These are phyloP conservation scores for Hypselothyrea guttata DNA, from an alignment of 2,888 invertebrate genomes.

Conservation along the genomic window DNA sequence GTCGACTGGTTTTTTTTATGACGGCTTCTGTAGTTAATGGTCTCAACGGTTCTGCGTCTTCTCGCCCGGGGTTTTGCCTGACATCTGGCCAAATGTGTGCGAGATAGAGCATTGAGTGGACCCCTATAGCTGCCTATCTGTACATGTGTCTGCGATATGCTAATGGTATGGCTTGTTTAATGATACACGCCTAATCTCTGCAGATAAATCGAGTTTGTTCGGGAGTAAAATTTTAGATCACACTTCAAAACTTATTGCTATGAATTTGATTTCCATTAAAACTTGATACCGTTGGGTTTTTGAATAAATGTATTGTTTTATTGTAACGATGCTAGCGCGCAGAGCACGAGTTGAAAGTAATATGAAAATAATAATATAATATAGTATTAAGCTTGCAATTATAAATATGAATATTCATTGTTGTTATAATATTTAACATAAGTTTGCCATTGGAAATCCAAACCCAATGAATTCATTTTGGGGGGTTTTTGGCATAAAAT, in stretches of 20 bases:
- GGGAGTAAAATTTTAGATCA: too few relatives aligned
- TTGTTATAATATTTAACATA: constrained; percentile 39
- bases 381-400: constrained; percentile 14
- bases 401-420: constrained; percentile 23
- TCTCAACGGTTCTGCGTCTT: constrained; percentile 10
- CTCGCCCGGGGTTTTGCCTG: constrained; percentile 30
- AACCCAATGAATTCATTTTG: too few relatives aligned
- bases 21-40: constrained; percentile 50
- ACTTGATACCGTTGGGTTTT: too few relatives aligned
- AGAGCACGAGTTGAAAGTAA: constrained; percentile 9
- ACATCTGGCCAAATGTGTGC: constrained; percentile 61
- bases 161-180: constrained; percentile 39
- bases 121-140: neutral
- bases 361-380: constrained; percentile 1
- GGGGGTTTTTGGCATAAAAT: neutral
- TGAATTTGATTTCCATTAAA: too few relatives aligned
- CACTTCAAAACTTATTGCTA: too few relatives aligned
- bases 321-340: constrained; percentile 34
- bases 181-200: constrained; percentile 6
- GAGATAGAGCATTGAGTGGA: too few relatives aligned
- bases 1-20: constrained; percentile 59
- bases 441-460: constrained; percentile 29
- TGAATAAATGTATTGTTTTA: constrained; percentile 4
- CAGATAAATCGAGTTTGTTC: constrained; percentile 13
- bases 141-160: constrained; percentile 43